Conservation (phyloP, 2,113 vertebrate species). For the Ranitomeya imitator region DNA sequence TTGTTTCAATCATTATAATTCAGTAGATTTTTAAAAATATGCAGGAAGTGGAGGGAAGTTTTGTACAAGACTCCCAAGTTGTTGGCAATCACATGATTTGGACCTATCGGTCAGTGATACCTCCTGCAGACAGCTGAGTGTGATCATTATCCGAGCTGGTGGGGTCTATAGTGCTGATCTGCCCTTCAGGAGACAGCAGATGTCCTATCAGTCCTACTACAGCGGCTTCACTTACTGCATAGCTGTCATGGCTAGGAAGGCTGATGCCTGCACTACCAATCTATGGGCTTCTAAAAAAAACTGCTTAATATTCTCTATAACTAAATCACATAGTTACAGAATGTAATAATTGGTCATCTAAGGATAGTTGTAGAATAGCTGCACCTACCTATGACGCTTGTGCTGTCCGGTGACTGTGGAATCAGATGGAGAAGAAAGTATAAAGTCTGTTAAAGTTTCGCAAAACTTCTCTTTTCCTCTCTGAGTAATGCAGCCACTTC, state of each 20-base stretch:
- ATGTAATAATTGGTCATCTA: background rate
- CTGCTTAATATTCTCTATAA: background rate
- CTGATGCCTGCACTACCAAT: background rate
- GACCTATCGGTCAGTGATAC: background rate
- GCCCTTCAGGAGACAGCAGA: background rate
- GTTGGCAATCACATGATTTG: slow-evolving; percentile 3
- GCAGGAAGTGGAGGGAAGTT: background rate
- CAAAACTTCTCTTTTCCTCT: slow-evolving; percentile 76
- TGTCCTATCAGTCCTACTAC: background rate
- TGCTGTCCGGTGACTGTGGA: slow-evolving; percentile 71
- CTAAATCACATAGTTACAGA: background rate
- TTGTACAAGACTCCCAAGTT: background rate
- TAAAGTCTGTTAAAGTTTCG: slow-evolving; percentile 56
- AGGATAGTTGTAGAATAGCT: background rate
- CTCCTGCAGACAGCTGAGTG: background rate
- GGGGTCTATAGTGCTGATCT: background rate
- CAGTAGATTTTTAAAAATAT: too few species aligned
- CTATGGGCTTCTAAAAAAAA: background rate
- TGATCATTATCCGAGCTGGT: background rate
- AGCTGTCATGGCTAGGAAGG: background rate
- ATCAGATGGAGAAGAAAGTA: slow-evolving; percentile 63
- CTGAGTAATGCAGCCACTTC: slow-evolving; percentile 76
- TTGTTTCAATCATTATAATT: too few species aligned
- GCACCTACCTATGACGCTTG: background rate
- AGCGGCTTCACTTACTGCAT: background rate